phyloP scores from a whole-genome alignment of 2,113 vertebrate species.

The Taurulus bubalis region DNA sequence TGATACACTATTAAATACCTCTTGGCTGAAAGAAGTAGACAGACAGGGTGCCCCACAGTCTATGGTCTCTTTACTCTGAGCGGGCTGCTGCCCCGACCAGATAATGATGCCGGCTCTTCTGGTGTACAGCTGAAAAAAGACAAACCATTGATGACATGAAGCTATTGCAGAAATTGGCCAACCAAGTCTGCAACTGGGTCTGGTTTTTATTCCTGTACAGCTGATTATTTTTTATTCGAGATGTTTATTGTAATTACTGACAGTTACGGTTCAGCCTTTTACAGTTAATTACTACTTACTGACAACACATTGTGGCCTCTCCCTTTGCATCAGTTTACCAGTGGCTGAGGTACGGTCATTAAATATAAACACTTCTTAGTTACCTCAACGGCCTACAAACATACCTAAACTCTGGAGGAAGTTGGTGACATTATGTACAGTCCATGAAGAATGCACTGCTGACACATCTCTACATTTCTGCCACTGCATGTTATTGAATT shows the following conservation, averaged over 20 bases:
- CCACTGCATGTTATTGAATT: not conserved
- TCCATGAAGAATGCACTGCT: not conserved
- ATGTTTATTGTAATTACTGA: not conserved
- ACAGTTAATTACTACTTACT: not conserved
- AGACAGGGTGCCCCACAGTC: not conserved
- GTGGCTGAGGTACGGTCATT: not conserved
- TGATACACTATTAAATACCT: slow-evolving; percentile 16
- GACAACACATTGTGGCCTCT: not conserved
- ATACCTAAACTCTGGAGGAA: not conserved
- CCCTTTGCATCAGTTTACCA: not conserved
- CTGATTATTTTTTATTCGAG: not conserved
- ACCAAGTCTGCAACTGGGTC: not conserved
- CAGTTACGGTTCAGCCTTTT: slow-evolving; percentile 1
- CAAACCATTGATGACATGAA: not conserved
- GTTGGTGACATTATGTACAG: not conserved
- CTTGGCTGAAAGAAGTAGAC: slow-evolving; percentile 15
- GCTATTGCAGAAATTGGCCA: slow-evolving; percentile 1
- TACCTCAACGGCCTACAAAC: not conserved
- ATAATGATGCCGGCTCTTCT: slow-evolving; percentile 16
- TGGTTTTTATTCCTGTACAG: not conserved
- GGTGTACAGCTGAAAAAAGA: not conserved
- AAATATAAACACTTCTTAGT: not conserved
- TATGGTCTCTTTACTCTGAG: not conserved
- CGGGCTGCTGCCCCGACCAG: not conserved
- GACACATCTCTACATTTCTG: not conserved